Conservation (phyloP, 2,797 vertebrate genomes). For the Schizopygopsis pylzovi region DNA sequence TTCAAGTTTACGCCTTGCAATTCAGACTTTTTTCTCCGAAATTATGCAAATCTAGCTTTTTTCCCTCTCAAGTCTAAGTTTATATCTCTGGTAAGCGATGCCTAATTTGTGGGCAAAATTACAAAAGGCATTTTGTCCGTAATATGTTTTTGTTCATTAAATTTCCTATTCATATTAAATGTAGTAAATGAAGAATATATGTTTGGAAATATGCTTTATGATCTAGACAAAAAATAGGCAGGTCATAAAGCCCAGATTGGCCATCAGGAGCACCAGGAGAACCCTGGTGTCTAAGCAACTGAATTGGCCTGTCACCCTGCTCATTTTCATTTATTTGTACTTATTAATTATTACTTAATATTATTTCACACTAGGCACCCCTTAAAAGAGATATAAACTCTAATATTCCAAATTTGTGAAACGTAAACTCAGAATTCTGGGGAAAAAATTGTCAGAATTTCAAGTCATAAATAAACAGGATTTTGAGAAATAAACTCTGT, state of each 20-base stretch:
- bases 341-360: not conserved
- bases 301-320: not conserved
- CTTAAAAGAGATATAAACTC: not conserved
- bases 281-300: not conserved
- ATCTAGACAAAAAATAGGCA: not conserved
- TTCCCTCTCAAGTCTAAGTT: not conserved
- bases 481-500: not conserved
- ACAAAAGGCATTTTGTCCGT: not conserved
- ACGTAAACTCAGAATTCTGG: not conserved
- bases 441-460: not conserved
- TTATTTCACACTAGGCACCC: too few species aligned
- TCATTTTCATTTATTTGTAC: not conserved
- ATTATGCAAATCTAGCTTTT: not conserved
- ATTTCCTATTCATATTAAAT: not conserved
- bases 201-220: not conserved
- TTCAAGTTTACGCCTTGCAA: not conserved
- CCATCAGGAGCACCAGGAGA: not conserved
- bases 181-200: not conserved
- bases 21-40: not conserved
- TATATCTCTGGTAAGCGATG: not conserved
- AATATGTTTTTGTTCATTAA: not conserved
- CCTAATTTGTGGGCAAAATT: not conserved
- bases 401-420: not conserved
- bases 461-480: not conserved
- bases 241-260: not conserved